Conservation (phyloP, 2,888 invertebrate species). For the Drosophila villosipedis region DNA sequence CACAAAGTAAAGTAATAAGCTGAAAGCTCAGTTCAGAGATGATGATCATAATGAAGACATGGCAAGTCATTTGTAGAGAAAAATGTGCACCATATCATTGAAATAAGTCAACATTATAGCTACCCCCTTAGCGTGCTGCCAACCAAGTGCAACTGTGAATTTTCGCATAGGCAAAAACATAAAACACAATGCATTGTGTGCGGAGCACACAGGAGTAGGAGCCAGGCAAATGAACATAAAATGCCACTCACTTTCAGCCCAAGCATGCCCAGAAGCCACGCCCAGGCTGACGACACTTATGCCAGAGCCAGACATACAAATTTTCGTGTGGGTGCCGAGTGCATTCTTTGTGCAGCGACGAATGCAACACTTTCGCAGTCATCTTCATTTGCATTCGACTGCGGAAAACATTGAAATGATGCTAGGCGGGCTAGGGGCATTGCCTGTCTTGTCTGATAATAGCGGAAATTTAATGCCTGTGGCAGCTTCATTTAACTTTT, state of each 20-base stretch:
- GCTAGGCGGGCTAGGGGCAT: neutral
- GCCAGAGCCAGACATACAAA: conserved; percentile 3
- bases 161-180: conserved; percentile 65
- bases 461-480: conserved; percentile 71
- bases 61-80: conserved; percentile 58
- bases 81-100: conserved; percentile 65
- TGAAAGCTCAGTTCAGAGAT: conserved; percentile 61
- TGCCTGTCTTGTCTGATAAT: conserved; percentile 57
- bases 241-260: conserved; percentile 73
- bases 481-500: conserved; percentile 79
- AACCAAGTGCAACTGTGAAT: conserved; percentile 48
- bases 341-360: conserved; percentile 64
- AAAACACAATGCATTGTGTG: conserved; percentile 67
- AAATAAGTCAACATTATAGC: conserved; percentile 65
- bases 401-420: conserved; percentile 21
- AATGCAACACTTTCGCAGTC: conserved; percentile 52
- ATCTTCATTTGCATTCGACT: conserved; percentile 55
- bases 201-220: conserved; percentile 10
- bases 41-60: conserved; percentile 49
- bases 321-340: conserved; percentile 23
- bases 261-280: conserved; percentile 41
- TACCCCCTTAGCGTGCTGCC: neutral
- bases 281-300: conserved; percentile 17
- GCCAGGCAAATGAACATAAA: conserved; percentile 75
- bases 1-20: conserved; percentile 78